phyloP scores from a whole-genome alignment of 2,113 vertebrate species.

The Barbus barbus region DNA sequence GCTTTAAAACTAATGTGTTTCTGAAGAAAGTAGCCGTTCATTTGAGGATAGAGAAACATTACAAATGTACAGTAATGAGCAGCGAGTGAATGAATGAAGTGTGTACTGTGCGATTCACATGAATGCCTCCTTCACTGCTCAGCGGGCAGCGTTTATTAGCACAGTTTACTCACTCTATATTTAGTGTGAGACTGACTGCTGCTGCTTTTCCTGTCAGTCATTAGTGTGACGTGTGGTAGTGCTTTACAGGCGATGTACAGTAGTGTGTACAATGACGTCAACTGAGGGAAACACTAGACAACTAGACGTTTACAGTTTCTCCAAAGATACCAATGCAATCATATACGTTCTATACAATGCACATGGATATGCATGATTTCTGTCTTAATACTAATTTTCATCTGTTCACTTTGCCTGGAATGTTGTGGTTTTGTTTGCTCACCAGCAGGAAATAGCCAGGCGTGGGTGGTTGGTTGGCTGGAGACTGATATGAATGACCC shows the following conservation, averaged over 20 bases:
- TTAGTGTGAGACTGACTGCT: slow-evolving; percentile 22
- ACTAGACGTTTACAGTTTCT: not conserved
- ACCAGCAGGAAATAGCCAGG: slow-evolving; percentile 27
- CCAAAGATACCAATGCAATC: not conserved
- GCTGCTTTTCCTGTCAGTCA: not conserved
- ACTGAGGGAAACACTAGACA: not conserved
- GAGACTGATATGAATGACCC: slow-evolving; percentile 39
- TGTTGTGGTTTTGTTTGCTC: slow-evolving; percentile 22
- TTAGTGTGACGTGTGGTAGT: not conserved
- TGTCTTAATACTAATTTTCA: not conserved
- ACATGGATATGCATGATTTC: not conserved
- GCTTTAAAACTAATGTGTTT: slow-evolving; percentile 22
- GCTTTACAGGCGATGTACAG: not conserved
- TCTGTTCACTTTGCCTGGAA: not conserved
- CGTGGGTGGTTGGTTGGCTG: not conserved
- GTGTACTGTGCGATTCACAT: not conserved
- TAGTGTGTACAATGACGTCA: not conserved
- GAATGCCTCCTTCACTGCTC: slow-evolving; percentile 41
- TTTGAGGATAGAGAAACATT: not conserved
- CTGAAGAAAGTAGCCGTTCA: not conserved
- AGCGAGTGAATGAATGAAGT: not conserved
- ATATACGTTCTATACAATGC: not conserved
- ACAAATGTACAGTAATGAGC: not conserved
- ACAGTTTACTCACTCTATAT: not conserved
- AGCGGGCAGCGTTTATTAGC: slow-evolving; percentile 15